Conservation (phyloP, 2,888 invertebrate genomes). For the Patella ulyssiponensis region DNA sequence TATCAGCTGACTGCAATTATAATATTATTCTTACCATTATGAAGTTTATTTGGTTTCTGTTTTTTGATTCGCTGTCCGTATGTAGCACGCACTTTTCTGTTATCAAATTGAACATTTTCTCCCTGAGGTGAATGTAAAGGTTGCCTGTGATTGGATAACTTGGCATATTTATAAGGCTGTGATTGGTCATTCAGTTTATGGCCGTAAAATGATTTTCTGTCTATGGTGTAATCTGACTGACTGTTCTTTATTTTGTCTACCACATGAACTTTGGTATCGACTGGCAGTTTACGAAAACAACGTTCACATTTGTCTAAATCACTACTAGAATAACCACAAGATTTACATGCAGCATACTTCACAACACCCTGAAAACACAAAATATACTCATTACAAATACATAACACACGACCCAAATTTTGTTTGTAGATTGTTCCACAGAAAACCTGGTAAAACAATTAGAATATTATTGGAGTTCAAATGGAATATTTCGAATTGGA, state of each 20-base stretch:
- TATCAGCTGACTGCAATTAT: too few species aligned
- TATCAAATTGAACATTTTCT: too few species aligned
- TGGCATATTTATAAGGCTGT: conserved; percentile 23
- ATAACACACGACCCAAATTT: neutral
- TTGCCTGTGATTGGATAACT: neutral
- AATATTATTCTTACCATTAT: too few species aligned
- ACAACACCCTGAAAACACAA: too few species aligned
- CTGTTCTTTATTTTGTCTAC: conserved; percentile 27
- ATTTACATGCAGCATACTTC: conserved; percentile 78
- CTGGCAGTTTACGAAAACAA: conserved; percentile 73
- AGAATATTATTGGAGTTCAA: neutral
- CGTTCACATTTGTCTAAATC: conserved; percentile 85
- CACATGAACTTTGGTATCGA: conserved; percentile 41
- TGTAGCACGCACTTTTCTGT: neutral
- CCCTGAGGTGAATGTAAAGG: too few species aligned
- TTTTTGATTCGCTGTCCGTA: neutral
- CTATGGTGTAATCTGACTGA: conserved; percentile 25
- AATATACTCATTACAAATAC: too few species aligned
- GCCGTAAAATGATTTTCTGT: conserved; percentile 49
- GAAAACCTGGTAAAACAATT: neutral
- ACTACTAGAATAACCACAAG: conserved; percentile 85
- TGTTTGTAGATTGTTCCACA: neutral
- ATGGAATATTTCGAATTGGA: neutral
- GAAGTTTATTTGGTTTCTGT: too few species aligned
- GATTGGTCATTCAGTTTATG: conserved; percentile 40